Base-by-base conservation (phyloP, 1,140 invertebrate genomes). In the Drosophila ficusphila region DNA sequence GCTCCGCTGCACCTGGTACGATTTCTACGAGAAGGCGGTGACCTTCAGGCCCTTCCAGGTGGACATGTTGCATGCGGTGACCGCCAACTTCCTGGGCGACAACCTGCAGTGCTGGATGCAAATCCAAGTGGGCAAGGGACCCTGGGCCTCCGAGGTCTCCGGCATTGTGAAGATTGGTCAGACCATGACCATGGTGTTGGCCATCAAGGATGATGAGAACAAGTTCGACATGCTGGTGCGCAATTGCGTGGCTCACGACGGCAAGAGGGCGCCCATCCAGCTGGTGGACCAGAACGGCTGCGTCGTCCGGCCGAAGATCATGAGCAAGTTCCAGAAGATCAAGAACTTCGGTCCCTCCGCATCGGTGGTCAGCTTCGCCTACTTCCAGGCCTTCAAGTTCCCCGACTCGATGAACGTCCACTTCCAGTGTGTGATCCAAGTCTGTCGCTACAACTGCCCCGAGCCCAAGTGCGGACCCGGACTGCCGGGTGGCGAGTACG, bases 361-460 rank as follows among this genome's bases (percentile, higher is more conserved):
- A 4, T 97, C 97, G 0, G 97, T 98, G 0, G 96, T 98, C 1
- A 97, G 96, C 44, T 98, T 98, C 86, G 97, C 97, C 2, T 97
- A 98, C 92, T 98, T 98, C 95, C 96, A 97, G 92, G 97, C 97
- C 1, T 98, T 98, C 93, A 98, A 98, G 92, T 98, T 98, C 95
- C 97, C 97, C 0, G 97, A 98, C 90, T 98, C 97, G 8, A 98
- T 98, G 97, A 98, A 98, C 89, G 97, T 98, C 1, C 97, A 98
- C 93, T 98, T 98, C 95, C 97, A 98, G 91, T 98, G 97, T 90
- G 97, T 98, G 1, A 98, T 98, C 75, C 97, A 98, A 93, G 97
- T 98, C 2, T 98, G 97, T 77, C 94, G 97, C 58, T 97, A 97
- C 91, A 97, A 98, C 89, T 98, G 97, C 88, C 97, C 97, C 0